phyloP scores from a whole-genome alignment of 2,113 vertebrate species.

The Cochlearius cochlearius region DNA sequence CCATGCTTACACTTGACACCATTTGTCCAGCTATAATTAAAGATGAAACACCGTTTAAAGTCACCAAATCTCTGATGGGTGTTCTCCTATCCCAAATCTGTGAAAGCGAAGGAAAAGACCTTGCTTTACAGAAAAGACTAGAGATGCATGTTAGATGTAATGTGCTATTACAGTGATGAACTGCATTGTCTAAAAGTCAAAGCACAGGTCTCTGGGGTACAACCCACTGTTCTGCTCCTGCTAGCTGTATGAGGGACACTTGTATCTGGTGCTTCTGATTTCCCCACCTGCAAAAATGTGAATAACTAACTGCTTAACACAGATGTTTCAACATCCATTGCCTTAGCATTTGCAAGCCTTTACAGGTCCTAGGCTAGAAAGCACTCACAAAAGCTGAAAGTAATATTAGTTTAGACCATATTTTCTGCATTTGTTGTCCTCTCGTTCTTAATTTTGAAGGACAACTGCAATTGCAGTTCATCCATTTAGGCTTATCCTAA shows the following conservation, averaged over 20 bases:
- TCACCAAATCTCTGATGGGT: neutral
- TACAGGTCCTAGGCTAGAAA: neutral
- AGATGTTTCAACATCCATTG: neutral
- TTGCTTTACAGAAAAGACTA: neutral
- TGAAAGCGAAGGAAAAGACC: neutral
- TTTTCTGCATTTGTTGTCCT: constrained; percentile 9
- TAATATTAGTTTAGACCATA: neutral
- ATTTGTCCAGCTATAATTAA: neutral
- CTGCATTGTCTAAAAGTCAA: neutral
- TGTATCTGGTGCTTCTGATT: neutral
- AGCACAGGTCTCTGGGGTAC: neutral
- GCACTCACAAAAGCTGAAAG: neutral
- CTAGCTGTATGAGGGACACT: neutral
- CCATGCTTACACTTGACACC: neutral
- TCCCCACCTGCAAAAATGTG: neutral
- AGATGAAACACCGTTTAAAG: neutral
- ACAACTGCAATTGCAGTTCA: constrained; percentile 45
- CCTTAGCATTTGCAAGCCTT: neutral
- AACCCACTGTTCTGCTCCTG: neutral
- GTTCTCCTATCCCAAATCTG: neutral
- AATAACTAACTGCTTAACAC: neutral
- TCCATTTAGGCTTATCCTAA: constrained; percentile 58
- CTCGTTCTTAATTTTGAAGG: constrained; percentile 53
- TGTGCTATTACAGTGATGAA: neutral
- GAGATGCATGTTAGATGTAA: neutral